Percentiles rank a stretch among this genome's conserved stretches.
Conservation (phyloP, 2,888 invertebrate genomes). For the Megaustenia siamemsis region DNA sequence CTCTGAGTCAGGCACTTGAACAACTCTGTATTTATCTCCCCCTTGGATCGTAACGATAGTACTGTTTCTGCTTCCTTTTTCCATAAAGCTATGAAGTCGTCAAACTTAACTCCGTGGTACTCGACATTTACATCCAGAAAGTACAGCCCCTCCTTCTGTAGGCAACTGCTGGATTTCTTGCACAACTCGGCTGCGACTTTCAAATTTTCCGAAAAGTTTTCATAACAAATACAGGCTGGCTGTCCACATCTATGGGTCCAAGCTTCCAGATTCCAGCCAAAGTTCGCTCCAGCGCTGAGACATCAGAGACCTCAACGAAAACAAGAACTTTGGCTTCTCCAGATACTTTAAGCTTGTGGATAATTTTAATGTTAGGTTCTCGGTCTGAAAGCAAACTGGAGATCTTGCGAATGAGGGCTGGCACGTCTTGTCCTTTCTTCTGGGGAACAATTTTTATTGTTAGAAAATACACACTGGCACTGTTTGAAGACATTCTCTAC, state of each 20-base stretch:
- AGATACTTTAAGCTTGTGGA: constrained; percentile 2
- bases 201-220: constrained; percentile 10
- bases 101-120: constrained; percentile 2
- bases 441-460: constrained; percentile 5
- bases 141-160: background rate
- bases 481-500: background rate
- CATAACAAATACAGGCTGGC: constrained; percentile 4
- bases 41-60: background rate
- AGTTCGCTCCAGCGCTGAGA: background rate
- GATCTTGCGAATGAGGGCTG: background rate
- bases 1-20: constrained; percentile 5
- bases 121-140: constrained; percentile 8
- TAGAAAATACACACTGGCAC: background rate
- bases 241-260: constrained; percentile 9
- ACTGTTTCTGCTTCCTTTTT: constrained; percentile 23
- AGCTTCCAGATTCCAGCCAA: background rate
- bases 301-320: background rate
- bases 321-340: background rate
- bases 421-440: constrained; percentile 5
- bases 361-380: background rate
- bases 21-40: background rate
- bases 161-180: background rate
- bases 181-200: background rate
- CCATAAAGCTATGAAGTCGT: background rate
- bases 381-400: background rate